phyloP scores from a whole-genome alignment of 1,140 invertebrate genomes.

The Cepaea nemoralis region DNA sequence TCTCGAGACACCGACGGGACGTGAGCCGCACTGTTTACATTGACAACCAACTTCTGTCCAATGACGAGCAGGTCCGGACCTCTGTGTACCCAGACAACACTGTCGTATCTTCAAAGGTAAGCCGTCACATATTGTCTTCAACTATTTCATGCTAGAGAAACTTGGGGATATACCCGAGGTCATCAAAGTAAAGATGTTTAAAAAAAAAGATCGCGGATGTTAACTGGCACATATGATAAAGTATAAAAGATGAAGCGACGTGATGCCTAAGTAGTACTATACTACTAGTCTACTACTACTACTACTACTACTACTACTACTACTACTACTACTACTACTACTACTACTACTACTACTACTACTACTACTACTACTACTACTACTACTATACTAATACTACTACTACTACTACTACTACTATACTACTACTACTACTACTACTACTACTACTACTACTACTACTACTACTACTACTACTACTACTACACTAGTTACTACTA shows the following conservation, averaged over 20 bases:
- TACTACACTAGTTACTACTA: conserved; percentile 4
- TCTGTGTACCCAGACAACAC: conserved; percentile 60
- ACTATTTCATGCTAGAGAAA: not conserved
- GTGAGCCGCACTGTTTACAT: conserved; percentile 52
- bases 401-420: too few species aligned
- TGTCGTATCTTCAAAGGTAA: conserved; percentile 65
- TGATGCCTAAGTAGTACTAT: too few species aligned
- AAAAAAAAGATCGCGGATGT: not conserved
- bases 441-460: conserved; percentile 40
- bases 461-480: conserved; percentile 31
- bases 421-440: conserved; percentile 11
- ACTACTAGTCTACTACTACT: conserved; percentile 23
- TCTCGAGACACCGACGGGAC: conserved; percentile 10
- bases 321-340: conserved; percentile 16
- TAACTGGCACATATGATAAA: too few species aligned
- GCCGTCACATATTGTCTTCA: too few species aligned
- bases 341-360: conserved; percentile 26
- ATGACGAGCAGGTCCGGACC: conserved; percentile 43
- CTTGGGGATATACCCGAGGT: not conserved
- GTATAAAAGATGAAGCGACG: too few species aligned
- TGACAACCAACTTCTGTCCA: conserved; percentile 47
- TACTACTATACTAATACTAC: not conserved
- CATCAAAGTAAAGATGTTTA: not conserved
- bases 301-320: conserved; percentile 26
- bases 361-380: conserved; percentile 32